A percentile compares a stretch with the other conserved stretches of the same genome.
These are phyloP conservation scores for Parazoanthus darwini DNA, from an alignment of 92 coral and sea anemone genomes.

Conservation along the genomic window DNA sequence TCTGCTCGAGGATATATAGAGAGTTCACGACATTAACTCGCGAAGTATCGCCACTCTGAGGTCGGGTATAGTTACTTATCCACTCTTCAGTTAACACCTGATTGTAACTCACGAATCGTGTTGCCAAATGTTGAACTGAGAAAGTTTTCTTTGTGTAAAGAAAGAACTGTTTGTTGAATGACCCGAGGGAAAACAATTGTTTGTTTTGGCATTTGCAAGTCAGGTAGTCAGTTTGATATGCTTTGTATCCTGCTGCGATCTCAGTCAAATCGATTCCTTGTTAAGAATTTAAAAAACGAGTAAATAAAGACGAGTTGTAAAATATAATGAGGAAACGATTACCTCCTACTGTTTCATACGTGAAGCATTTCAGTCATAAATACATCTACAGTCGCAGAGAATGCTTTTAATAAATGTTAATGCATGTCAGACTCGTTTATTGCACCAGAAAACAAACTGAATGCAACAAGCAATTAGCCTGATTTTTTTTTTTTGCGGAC, in stretches of 20 bases:
- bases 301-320: too few relatives aligned
- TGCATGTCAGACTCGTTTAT: too few relatives aligned
- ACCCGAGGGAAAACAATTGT: neutral
- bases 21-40: too few relatives aligned
- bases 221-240: neutral
- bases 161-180: neutral
- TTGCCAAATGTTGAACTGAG: neutral
- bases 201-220: conserved; percentile 8
- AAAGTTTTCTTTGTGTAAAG: neutral
- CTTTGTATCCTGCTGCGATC: neutral
- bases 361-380: too few relatives aligned
- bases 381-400: too few relatives aligned
- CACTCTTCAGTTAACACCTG: neutral
- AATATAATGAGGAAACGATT: too few relatives aligned
- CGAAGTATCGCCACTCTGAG: neutral
- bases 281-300: neutral
- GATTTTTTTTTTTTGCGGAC: too few relatives aligned
- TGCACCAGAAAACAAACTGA: too few relatives aligned
- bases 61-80: neutral
- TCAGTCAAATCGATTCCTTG: neutral
- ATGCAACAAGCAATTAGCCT: too few relatives aligned
- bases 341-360: too few relatives aligned
- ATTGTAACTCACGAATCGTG: neutral
- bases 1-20: neutral
- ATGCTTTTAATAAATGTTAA: too few relatives aligned